Evolutionary conservation across 2,797 vertebrate genomes (phyloP), one percentile per base, ranked within the genome.

Genomic region (Mionectes olivaceus): DNA sequence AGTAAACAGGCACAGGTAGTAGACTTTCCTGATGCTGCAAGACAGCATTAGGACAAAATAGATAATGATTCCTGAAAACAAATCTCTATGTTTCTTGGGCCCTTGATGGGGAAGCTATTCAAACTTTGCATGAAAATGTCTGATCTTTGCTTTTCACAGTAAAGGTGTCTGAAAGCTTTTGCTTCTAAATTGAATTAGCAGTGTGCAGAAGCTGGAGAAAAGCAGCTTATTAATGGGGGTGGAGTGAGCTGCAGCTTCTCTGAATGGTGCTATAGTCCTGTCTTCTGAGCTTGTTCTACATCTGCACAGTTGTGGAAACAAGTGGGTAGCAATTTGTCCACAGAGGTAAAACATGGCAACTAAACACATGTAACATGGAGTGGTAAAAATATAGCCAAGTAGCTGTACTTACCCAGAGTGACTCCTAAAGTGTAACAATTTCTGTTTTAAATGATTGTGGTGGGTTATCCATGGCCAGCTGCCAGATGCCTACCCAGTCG

Each of bases 381-480:
- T 55, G 47, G 27, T 64, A 65, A 64, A 91, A 93, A 59, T 43
- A 50, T 39, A 47, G 47, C 19, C 55, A 32, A 60, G 24, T 33
- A 35, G 13, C 22, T 64, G 30, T 16, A 57, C 22, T 49, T 67
- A 71, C 11, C 22, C 57, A 61, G 43, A 73, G 13, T 19, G 44
- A 43, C 27, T 76, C 16, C 39, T 41, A 12, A 39, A 50, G 18
- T 3, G 3, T 32, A 56, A 19, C 7, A 12, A 5, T 43, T 56
- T 65, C 46, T 73, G 9, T 24, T 39, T 14, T 21, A 30, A 80
- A 22, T 30, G 8, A 4, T 7, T 52, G 17, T 18, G 47, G 12
- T 55, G n/a, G 19, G 5, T 10, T 78, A 65, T 30, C 28, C 0
- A 0, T 69, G 60, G 39, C 18, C 0, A 2, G 33, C 23, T 65